phyloP scores from a whole-genome alignment of 1,140 invertebrate species.

The Melipona quadrifasciata region DNA sequence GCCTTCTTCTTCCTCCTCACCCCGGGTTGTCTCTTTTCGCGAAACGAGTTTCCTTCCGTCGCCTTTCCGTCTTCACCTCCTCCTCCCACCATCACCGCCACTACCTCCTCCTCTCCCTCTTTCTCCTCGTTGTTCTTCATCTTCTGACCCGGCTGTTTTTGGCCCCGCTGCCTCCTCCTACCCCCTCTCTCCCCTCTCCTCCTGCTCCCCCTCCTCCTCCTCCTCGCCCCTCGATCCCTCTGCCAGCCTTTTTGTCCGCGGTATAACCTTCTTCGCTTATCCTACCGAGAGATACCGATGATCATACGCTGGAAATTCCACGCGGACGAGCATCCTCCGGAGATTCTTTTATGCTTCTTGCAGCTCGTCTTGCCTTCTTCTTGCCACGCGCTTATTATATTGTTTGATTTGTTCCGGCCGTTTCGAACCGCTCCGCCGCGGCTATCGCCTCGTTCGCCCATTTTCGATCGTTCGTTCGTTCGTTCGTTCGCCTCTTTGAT shows the following conservation, averaged over 20 bases:
- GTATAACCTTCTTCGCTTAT: conserved; percentile 48
- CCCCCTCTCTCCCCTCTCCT: background rate
- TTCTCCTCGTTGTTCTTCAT: conserved; percentile 47
- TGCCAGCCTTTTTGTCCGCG: conserved; percentile 39
- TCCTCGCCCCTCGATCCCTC: background rate
- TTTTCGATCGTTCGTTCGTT: conserved; percentile 2
- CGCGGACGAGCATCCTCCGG: conserved; percentile 35
- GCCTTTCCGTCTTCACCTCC: conserved; percentile 46
- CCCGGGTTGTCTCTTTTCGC: conserved; percentile 54
- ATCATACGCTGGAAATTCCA: conserved; percentile 49
- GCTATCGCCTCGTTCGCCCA: conserved; percentile 28
- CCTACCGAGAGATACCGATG: conserved; percentile 49
- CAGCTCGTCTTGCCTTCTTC: conserved; percentile 43
- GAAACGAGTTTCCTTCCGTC: conserved; percentile 52
- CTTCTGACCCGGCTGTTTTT: conserved; percentile 46
- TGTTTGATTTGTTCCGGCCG: conserved; percentile 52
- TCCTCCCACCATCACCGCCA: conserved; percentile 9
- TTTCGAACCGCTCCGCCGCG: background rate
- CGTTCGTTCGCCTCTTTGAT: background rate
- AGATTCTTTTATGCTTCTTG: conserved; percentile 37
- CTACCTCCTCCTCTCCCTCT: conserved; percentile 8
- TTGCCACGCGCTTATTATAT: conserved; percentile 54
- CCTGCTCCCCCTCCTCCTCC: background rate
- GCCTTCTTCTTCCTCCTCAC: conserved; percentile 29
- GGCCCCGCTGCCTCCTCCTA: background rate